phyloP scores from a whole-genome alignment of 2,888 invertebrate genomes.

The Papilio elwesi region DNA sequence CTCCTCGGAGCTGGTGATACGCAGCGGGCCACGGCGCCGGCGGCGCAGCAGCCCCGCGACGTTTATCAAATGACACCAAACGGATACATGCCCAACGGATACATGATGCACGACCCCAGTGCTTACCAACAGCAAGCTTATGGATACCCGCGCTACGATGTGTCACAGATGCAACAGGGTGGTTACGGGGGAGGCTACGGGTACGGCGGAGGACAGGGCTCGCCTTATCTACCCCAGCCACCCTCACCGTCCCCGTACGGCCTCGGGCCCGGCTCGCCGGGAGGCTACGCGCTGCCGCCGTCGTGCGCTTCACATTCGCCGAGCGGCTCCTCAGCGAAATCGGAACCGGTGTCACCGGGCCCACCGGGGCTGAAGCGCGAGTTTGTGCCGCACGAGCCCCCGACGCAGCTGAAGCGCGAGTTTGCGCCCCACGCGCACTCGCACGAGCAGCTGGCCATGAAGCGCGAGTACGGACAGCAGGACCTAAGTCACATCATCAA shows the following conservation, averaged over 20 bases:
- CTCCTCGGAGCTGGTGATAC: constrained; percentile 84
- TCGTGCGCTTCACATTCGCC: constrained; percentile 92
- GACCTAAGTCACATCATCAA: constrained; percentile 87
- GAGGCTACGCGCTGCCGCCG: constrained; percentile 86
- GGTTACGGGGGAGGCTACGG: constrained; percentile 90
- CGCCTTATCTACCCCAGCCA: constrained; percentile 90
- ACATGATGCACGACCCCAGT: constrained; percentile 94
- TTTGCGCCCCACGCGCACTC: constrained; percentile 77
- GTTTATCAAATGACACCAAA: constrained; percentile 95
- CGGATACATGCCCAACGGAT: constrained; percentile 98
- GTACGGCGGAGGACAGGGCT: constrained; percentile 87
- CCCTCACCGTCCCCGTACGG: constrained; percentile 88
- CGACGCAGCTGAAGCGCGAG: constrained; percentile 82
- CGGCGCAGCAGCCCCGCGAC: constrained; percentile 89
- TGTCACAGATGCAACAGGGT: constrained; percentile 92
- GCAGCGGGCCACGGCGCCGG: constrained; percentile 81
- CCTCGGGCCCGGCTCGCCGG: constrained; percentile 86
- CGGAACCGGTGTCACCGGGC: constrained; percentile 93
- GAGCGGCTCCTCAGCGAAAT: constrained; percentile 94
- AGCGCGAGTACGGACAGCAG: constrained; percentile 88
- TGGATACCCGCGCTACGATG: constrained; percentile 94
- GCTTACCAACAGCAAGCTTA: constrained; percentile 92
- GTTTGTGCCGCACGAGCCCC: constrained; percentile 79
- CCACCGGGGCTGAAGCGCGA: constrained; percentile 85
- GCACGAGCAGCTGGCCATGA: constrained; percentile 83